Base-by-base conservation (phyloP, 2,797 vertebrate genomes). In the Diceros bicornis region DNA sequence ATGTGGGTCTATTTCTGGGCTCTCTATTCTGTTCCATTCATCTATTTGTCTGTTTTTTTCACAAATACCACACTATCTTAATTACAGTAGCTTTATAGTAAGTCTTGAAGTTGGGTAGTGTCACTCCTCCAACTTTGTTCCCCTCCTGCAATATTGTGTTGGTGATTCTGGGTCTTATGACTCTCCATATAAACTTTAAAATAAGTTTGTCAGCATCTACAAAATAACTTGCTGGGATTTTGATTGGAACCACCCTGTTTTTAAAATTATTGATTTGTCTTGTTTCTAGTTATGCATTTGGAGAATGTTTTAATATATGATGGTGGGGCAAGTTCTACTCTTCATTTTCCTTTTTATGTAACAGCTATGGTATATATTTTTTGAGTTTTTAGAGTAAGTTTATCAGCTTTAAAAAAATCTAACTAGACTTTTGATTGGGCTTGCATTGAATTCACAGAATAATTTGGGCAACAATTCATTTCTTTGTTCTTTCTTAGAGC, bases 331-430 rank as follows among this genome's bases (percentile, higher is more conserved):
- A 91, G 21, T 83, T 83, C 62, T 71, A 44, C 20, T 55, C 41
- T 27, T 59, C 37, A 17, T 32, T 69, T 83, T 62, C 32, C 29
- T 47, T 61, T 52, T 18, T 32, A 32, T 66, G 7, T 74, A 82
- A 74, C 32, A 88, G 29, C 27, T 95, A 34, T 59, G 32, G 6
- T 62, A 66, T 55, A 4, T 57, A 44, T 13, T 21, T 81, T 81
- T 55, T 64, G 23, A 79, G 72, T 61, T 95, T 91, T 86, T 62
- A 59, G n/a, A 52, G 25, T 79, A 72, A 71, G 41, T 74, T 87
- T 37, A 32, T 68, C 0, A 8, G 50, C 61, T 68, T 72, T 50
- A 18, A 64, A 52, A 77, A 72, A 74, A 86, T 2, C 29, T 18
- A 92, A 66, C 6, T 64, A 32, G 9, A 66, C 9, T 37, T 71